Percentiles rank a stretch among this genome's conserved stretches.
phyloP scores from a whole-genome alignment of 1,140 invertebrate species.

The Mycetomoellerius zeteki region DNA sequence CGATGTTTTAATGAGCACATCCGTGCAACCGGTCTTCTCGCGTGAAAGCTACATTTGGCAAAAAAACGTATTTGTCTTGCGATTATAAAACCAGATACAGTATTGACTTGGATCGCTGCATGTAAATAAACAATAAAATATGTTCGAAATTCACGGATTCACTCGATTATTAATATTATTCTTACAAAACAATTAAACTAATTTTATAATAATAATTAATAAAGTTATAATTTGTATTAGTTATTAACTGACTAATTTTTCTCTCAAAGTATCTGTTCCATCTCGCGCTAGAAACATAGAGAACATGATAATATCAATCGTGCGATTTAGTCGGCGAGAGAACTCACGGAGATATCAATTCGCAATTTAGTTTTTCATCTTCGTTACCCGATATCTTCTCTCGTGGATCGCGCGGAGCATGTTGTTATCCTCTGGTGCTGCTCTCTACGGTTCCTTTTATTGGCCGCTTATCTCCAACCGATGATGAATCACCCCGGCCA shows the following conservation, averaged over 20 bases:
- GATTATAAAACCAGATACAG: not conserved
- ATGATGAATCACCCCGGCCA: slow-evolving; percentile 74
- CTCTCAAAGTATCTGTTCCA: not conserved
- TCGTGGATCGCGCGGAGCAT: slow-evolving; percentile 65
- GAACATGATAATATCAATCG: slow-evolving; percentile 17
- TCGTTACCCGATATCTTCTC: slow-evolving; percentile 62
- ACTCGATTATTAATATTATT: not conserved
- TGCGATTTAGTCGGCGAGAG: slow-evolving; percentile 17
- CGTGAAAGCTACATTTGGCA: not conserved
- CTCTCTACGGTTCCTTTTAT: slow-evolving; percentile 74
- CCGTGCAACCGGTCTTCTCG: slow-evolving; percentile 59
- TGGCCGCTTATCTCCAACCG: slow-evolving; percentile 74
- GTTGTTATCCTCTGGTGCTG: slow-evolving; percentile 64
- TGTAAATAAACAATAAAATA: not conserved
- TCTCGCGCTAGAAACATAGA: not conserved
- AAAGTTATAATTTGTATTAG: not conserved
- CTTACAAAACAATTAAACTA: not conserved
- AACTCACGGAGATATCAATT: slow-evolving; percentile 57
- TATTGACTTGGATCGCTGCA: not conserved
- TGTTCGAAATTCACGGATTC: not conserved
- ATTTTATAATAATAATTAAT: not conserved
- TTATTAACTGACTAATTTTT: not conserved
- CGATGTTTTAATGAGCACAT: slow-evolving; percentile 65
- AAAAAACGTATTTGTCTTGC: not conserved
- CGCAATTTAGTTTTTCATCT: slow-evolving; percentile 70